Evolutionary conservation across 2,113 vertebrate species (phyloP), one percentile per base, ranked within the genome.

Genomic region (Lepidiolamprologus cunningtoni): DNA sequence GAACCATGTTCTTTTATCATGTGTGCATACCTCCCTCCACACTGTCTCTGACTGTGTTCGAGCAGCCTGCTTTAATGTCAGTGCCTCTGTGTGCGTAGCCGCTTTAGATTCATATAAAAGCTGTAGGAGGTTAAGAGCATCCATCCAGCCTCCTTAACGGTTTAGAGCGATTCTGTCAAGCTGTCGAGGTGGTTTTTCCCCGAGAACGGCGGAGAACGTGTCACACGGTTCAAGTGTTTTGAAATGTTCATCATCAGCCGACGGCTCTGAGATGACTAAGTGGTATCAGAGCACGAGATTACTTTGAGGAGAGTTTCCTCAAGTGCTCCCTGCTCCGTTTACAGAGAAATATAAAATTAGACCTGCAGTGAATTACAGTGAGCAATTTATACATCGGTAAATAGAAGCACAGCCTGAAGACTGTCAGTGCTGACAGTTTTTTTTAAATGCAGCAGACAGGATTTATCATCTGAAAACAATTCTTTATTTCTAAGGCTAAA

Each of bases 121-220:
- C 91, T 4, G 79, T 79, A 87, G 86, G 93, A 94, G 92, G 86
- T 89, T 91, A 84, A 88, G 81, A 91, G 86, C 91, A 86, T 92
- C 90, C 80, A 81, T 93, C 87, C 88, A 86, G 57, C 87, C 87
- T 90, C 88, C 61, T 93, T 91, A 87, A 66, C 90, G 11, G 88
- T 90, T 92, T 40, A 21, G 54, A 91, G 89, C 23, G 71, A 89
- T 90, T 87, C 89, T 92, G 91, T 93, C 89, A 82, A 84, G 88
- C 88, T 91, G 87, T 91, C 83, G 71, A 80, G 86, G 58, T 8
- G 23, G 3, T 82, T 85, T 81, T 50, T 89, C 81, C 42, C 16
- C 10, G 37, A 82, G 66, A 93, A 86, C 33, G 7, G 45, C 17
- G 12, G 50, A 47, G 81, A 13, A 37, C 8, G 5, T 87, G 88